Base-by-base conservation (phyloP, 2,113 vertebrate genomes). In the Microcebus murinus region DNA sequence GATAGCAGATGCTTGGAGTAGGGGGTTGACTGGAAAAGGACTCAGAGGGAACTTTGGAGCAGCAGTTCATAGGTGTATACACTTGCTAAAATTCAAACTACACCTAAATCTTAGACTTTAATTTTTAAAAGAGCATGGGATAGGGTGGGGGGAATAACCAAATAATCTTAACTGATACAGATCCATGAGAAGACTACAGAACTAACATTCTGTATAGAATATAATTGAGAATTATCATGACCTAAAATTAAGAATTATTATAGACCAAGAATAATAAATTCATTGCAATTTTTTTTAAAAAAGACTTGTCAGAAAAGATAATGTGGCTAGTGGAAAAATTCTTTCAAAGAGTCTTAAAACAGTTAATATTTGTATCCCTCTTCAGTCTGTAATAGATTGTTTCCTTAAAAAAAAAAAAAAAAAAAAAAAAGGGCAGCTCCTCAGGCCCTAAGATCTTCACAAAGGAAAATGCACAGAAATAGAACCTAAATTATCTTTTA, bases 181-280 rank as follows among this genome's bases (percentile, higher is more conserved):
- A 95, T 84, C n/a, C 63, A 80, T 80, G 29, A 93, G 77, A 89
- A 83, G 29, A 55, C 55, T 34, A 93, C 48, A 94, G 9, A 90
- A 76, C 45, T 87, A 70, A 36, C 65, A 83, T 67, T 94, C 73
- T 76, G 39, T 50, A 83, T 36, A 83, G 25, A 85, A 87, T 81
- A 87, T 61, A 68, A 84, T 79, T 63, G 88, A 85, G 55, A 89
- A 79, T 70, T 79, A 73, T 6, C 57, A 59, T 81, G 36, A 55
- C 39, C 45, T 85, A 88, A 65, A 65, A 31, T 65, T 77, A 50
- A 82, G 25, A 68, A 0, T 79, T 36, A 29, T 8, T 85, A 68
- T 15, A 61, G 21, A 80, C 18, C 20, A 80, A 25, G 59, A 71
- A 63, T 29, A 65, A 2, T 55, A 95, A 71, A 59, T 83, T 36